Evolutionary conservation across 2,113 vertebrate species (phyloP), one percentile per base, ranked within the genome.

Genomic region (Cinclus mexicanus): DNA sequence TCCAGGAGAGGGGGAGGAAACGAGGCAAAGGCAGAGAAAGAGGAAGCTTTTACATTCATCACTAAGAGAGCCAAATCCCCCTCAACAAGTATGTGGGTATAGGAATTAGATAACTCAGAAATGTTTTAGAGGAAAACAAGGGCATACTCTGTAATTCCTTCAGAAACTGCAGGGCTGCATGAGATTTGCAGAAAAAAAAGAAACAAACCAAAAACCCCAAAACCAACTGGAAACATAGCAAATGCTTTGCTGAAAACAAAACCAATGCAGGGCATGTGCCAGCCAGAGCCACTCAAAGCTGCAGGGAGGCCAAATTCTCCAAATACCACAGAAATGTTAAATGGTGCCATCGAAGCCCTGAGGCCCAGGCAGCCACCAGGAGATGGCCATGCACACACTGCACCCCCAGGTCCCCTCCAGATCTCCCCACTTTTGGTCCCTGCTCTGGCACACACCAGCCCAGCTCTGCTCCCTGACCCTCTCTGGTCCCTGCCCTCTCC

Each of bases 331-430:
- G 31, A 71, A 57, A 26, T 15, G 37, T 28, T 28, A 8, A 65
- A 28, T 0, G 11, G 57, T 46, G 35, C 74, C 69, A 21, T 26
- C 0, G 0, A 50, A 89, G 60, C 76, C 64, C 2, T 0, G 0
- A 50, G 87, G 60, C 76, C 64, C 2, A 4, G 61, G 50, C 35
- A 74, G 65, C 61, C 42, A 52, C 49, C 63, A 21, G 23, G 87
- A 46, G 33, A 35, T 56, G 50, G 59, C n/a, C 69, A 6, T 0
- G 53, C 42, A 63, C 57, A 41, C 8, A 1, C 42, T 69, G 44
- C 4, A 12, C 6, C 55, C 0, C 61, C 19, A 7, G 28, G 41
- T 46, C 3, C 47, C n/a, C 55, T 29, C 59, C 3, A 4, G 29
- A n/a, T 42, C 42, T 29, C n/a, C 3, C 0, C 31, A 8, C 6